phyloP scores from a whole-genome alignment of 1,140 invertebrate species.

The Hormaphis cornu region DNA sequence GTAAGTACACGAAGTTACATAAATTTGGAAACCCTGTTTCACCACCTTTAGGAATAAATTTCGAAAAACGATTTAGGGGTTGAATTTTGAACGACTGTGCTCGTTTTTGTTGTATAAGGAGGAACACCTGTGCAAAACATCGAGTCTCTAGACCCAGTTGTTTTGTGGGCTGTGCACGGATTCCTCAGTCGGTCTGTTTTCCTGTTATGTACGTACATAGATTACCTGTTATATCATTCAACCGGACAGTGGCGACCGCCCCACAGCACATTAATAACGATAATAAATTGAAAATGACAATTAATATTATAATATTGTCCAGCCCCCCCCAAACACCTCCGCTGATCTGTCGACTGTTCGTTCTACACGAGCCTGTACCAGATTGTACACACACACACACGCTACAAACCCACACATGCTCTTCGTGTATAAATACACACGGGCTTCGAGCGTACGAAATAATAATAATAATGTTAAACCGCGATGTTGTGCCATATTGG shows the following conservation, averaged over 20 bases:
- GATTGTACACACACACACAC: neutral
- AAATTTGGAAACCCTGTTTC: no score
- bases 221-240: neutral
- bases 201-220: neutral
- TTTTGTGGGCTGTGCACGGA: neutral
- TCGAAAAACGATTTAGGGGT: no score
- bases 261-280: neutral
- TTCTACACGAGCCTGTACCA: neutral
- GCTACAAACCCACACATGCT: neutral
- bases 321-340: neutral
- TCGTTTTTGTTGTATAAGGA: no score
- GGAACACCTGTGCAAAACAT: no score
- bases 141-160: no score
- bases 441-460: neutral
- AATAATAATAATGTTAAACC: neutral
- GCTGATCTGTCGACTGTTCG: neutral
- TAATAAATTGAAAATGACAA: constrained; percentile 28
- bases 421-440: neutral
- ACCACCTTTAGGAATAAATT: no score
- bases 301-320: constrained; percentile 1
- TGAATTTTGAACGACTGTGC: no score
- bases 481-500: neutral
- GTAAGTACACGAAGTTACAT: no score
- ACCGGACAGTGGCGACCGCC: neutral
- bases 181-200: neutral